These are phyloP conservation scores for Caenorhabditis sinica DNA, from an alignment of 2,888 invertebrate species.

Conservation along the genomic window DNA sequence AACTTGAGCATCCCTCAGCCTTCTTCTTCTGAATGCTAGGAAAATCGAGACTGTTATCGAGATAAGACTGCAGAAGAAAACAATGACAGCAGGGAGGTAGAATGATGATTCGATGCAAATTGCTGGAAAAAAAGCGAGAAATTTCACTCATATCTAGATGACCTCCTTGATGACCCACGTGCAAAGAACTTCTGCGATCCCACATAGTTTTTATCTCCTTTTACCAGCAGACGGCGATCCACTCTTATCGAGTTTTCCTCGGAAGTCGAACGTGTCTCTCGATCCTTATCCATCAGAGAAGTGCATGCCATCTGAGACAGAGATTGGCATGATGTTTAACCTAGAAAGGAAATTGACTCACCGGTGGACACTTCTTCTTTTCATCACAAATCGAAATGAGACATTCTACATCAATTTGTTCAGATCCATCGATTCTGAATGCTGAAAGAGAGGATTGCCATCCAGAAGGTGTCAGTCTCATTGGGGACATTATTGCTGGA, in stretches of 20 bases:
- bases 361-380: conserved; percentile 57
- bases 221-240: conserved; percentile 62
- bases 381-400: conserved; percentile 67
- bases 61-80: conserved; percentile 46
- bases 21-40: conserved; percentile 42
- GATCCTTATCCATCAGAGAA: conserved; percentile 17
- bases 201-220: conserved; percentile 54
- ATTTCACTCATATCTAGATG: conserved; percentile 15
- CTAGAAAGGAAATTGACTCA: conserved; percentile 23
- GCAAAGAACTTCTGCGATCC: conserved; percentile 52
- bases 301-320: conserved; percentile 46
- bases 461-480: conserved; percentile 70
- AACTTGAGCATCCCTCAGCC: conserved; percentile 48
- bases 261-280: conserved; percentile 44
- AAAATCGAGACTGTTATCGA: conserved; percentile 60
- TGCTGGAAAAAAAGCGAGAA: conserved; percentile 31
- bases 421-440: conserved; percentile 82
- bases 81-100: conserved; percentile 50
- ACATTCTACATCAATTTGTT: conserved; percentile 75
- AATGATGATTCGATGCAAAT: conserved; percentile 63
- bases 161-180: conserved; percentile 38
- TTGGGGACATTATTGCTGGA: conserved; percentile 81
- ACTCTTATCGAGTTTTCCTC: conserved; percentile 61
- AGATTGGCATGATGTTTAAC: conserved; percentile 13
- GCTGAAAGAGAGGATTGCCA: conserved; percentile 82